Conservation (phyloP, 2,797 vertebrate species). For the Alcedo atthis region DNA sequence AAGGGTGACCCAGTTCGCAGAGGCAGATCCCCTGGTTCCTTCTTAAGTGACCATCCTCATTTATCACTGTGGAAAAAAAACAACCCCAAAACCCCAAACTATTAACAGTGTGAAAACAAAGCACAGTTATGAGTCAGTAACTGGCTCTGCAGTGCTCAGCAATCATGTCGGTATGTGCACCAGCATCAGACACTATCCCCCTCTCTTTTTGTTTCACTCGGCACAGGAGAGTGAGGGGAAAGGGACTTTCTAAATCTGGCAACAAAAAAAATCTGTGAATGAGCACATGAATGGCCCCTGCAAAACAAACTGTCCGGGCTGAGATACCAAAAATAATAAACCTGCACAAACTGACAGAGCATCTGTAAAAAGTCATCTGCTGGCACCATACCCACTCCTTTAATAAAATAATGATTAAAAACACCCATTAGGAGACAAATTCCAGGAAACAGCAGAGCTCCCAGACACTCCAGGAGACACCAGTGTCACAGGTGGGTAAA, state of each 20-base stretch:
- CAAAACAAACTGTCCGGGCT: neutral
- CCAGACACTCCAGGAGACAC: neutral
- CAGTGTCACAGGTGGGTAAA: neutral
- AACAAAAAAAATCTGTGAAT: slow-evolving; percentile 5
- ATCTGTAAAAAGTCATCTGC: slow-evolving; percentile 5
- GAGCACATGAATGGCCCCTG: neutral
- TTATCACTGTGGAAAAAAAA: neutral
- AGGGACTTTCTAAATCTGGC: slow-evolving; percentile 4
- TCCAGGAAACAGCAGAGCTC: neutral
- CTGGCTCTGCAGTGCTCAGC: slow-evolving; percentile 1
- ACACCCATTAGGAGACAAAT: neutral
- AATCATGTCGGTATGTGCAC: neutral
- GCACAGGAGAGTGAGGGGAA: neutral
- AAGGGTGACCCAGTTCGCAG: neutral
- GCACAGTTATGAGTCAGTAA: neutral
- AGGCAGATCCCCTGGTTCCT: neutral
- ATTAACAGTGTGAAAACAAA: neutral
- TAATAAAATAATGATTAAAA: neutral
- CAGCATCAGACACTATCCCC: slow-evolving; percentile 4
- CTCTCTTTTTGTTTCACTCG: neutral
- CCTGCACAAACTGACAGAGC: neutral
- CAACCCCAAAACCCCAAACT: neutral
- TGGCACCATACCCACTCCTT: neutral
- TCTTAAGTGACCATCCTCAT: neutral
- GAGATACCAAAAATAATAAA: neutral